These are phyloP conservation scores for Ciconia stormi DNA, from an alignment of 2,113 vertebrate genomes.

Conservation along the genomic window DNA sequence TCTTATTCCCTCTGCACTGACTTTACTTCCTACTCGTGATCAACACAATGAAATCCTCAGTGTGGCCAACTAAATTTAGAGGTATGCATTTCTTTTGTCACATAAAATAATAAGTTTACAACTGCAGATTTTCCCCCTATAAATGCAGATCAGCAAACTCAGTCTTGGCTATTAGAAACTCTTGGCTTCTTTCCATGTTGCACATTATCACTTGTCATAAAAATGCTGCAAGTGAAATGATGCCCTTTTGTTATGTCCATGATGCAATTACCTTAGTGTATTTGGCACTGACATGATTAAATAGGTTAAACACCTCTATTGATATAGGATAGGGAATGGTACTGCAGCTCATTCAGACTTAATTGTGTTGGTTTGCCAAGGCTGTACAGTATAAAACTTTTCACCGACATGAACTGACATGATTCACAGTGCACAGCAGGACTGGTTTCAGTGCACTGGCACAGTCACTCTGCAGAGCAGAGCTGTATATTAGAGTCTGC, in stretches of 20 bases:
- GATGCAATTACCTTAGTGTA: constrained; percentile 29
- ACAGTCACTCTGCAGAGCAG: background rate
- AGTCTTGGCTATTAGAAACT: background rate
- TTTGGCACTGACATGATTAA: constrained; percentile 24
- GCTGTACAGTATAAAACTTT: background rate
- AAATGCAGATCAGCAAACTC: background rate
- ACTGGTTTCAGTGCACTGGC: background rate
- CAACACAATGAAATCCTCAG: background rate
- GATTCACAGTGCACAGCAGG: constrained; percentile 25
- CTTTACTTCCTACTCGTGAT: background rate
- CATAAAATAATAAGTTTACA: background rate
- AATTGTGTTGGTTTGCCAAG: constrained; percentile 33
- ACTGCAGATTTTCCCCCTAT: background rate
- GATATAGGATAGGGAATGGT: background rate
- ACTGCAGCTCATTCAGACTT: constrained; percentile 3
- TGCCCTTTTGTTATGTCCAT: background rate
- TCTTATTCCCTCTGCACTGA: background rate
- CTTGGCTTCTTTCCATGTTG: constrained; percentile 18
- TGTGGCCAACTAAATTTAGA: background rate
- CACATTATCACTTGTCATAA: constrained; percentile 45
- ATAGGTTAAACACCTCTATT: constrained; percentile 12
- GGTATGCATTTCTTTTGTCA: background rate
- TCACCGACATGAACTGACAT: background rate
- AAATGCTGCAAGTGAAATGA: constrained; percentile 10
- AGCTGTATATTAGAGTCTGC: background rate